Evolutionary conservation across 2,888 invertebrate genomes (phyloP).

Genomic region (Helicoverpa assulta): DNA sequence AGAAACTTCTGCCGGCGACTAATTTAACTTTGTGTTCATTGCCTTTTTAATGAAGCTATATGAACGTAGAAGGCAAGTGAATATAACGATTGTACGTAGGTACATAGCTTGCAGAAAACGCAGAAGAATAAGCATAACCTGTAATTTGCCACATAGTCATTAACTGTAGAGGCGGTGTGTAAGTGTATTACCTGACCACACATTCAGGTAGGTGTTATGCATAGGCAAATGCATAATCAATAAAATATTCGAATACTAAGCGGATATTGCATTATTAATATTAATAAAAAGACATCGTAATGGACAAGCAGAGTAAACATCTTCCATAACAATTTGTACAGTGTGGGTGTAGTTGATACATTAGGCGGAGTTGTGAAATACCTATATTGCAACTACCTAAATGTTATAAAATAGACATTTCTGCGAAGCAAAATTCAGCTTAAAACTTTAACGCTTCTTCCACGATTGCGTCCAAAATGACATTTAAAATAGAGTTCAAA

Average conservation of each 20-base stretch:
- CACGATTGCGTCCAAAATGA: constrained; percentile 54
- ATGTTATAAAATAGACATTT: constrained; percentile 65
- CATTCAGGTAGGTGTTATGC: constrained; percentile 26
- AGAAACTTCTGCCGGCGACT: constrained; percentile 22
- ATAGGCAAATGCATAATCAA: constrained; percentile 21
- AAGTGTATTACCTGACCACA: constrained; percentile 11
- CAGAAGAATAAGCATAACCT: constrained; percentile 1
- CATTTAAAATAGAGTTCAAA: constrained; percentile 60
- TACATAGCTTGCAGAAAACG: constrained; percentile 22
- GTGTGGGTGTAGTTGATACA: constrained; percentile 75
- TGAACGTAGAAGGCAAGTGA: constrained; percentile 7
- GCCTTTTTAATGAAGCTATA: constrained; percentile 31
- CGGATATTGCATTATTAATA: constrained; percentile 22
- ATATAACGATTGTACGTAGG: not conserved
- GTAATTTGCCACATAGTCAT: constrained; percentile 13
- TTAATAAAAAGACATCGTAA: constrained; percentile 37
- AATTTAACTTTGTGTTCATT: constrained; percentile 40
- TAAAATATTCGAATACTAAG: constrained; percentile 31
- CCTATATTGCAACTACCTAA: constrained; percentile 73
- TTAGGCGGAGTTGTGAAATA: constrained; percentile 81
- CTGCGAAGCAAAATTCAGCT: constrained; percentile 69
- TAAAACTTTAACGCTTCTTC: constrained; percentile 25
- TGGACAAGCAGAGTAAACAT: constrained; percentile 68
- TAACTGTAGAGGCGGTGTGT: constrained; percentile 1
- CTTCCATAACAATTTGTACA: constrained; percentile 64